These are phyloP conservation scores for Campodea augens DNA, from an alignment of 1,140 invertebrate genomes.

Conservation along the genomic window DNA sequence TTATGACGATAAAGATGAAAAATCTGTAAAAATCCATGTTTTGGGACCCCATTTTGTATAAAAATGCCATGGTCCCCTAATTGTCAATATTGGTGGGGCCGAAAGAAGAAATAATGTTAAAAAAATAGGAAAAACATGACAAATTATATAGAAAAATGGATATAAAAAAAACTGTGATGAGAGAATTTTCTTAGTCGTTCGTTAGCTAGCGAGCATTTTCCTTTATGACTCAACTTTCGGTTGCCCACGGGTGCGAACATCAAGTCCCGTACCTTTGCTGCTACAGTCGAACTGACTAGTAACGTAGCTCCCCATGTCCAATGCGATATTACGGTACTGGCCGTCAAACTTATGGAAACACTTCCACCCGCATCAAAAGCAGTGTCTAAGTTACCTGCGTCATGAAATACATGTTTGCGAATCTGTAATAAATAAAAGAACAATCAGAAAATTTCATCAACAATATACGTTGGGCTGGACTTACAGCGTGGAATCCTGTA, in stretches of 20 bases:
- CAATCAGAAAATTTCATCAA: not conserved
- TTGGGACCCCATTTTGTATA: not conserved
- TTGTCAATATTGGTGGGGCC: not conserved
- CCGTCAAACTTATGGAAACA: constrained; percentile 22
- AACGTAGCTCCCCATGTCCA: constrained; percentile 28
- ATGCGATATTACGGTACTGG: constrained; percentile 24
- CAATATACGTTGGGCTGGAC: not conserved
- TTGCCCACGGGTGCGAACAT: no score
- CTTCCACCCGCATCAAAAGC: constrained; percentile 26
- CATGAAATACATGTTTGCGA: constrained; percentile 1
- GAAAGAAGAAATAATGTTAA: not conserved
- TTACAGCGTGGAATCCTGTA: not conserved
- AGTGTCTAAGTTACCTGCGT: constrained; percentile 16
- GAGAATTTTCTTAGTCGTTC: no score
- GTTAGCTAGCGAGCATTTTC: no score
- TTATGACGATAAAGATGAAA: no score
- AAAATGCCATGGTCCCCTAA: not conserved
- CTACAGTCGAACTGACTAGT: constrained; percentile 23
- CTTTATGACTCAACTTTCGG: no score
- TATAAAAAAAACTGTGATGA: not conserved
- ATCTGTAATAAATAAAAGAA: not conserved
- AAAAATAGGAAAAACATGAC: not conserved
- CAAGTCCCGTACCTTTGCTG: constrained; percentile 17
- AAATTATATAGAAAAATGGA: not conserved
- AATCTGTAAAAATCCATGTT: no score